Evolutionary conservation across 2,888 invertebrate species (phyloP).

Genomic region (Gibbula magus): DNA sequence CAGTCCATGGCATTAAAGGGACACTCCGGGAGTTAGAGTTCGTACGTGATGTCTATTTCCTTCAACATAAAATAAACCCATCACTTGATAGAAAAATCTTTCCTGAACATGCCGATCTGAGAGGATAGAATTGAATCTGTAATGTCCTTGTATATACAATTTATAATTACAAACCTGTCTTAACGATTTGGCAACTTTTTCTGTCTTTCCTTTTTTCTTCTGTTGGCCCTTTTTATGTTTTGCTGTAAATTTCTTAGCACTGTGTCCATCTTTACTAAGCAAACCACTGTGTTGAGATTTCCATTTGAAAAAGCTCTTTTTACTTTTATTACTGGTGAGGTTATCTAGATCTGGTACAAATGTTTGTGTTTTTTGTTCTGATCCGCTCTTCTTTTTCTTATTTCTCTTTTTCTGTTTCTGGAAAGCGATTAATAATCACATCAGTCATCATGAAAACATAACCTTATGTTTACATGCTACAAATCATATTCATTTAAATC

Average conservation of each 20-base stretch:
- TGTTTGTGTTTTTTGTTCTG: not conserved
- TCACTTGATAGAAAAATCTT: too few relatives aligned
- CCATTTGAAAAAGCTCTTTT: not conserved
- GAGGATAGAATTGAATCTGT: not conserved
- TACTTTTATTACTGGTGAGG: not conserved
- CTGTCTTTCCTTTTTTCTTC: slow-evolving; percentile 22
- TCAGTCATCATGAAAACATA: too few relatives aligned
- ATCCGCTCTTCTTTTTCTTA: not conserved
- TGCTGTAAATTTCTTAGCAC: slow-evolving; percentile 23
- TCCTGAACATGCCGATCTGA: too few relatives aligned
- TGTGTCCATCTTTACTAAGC: not conserved
- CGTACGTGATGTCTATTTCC: too few relatives aligned
- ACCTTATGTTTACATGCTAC: too few relatives aligned
- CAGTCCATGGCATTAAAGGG: too few relatives aligned
- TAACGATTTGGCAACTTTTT: slow-evolving; percentile 6
- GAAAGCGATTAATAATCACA: not conserved
- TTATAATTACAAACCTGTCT: not conserved
- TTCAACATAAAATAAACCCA: too few relatives aligned
- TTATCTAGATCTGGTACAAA: not conserved
- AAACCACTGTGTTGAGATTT: not conserved
- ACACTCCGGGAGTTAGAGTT: too few relatives aligned
- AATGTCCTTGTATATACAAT: not conserved
- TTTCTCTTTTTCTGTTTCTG: slow-evolving; percentile 4
- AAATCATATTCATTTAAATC: too few relatives aligned
- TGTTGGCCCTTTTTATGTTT: slow-evolving; percentile 18